These are phyloP conservation scores for Apomyelois bistriatella DNA, from an alignment of 2,888 invertebrate genomes.

Conservation along the genomic window DNA sequence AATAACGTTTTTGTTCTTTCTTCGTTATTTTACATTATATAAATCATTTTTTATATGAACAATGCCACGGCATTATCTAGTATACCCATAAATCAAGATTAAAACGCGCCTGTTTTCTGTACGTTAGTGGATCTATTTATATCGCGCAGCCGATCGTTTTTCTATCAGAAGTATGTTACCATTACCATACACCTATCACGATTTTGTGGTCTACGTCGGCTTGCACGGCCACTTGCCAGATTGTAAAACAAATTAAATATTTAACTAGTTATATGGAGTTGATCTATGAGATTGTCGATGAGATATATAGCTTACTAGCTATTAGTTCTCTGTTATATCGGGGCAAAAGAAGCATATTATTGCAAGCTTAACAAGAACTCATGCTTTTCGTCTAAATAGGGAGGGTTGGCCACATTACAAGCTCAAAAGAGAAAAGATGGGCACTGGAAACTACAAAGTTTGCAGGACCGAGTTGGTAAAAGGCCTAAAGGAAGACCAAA, in stretches of 20 bases:
- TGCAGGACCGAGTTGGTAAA: too few relatives aligned
- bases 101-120: slow-evolving; percentile 74
- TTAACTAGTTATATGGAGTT: slow-evolving; percentile 18
- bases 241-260: slow-evolving; percentile 26
- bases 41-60: not conserved
- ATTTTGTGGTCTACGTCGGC: slow-evolving; percentile 5
- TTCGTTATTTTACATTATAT: too few relatives aligned
- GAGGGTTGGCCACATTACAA: too few relatives aligned
- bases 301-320: not conserved
- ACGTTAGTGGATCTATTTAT: slow-evolving; percentile 69
- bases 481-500: too few relatives aligned
- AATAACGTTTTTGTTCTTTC: too few relatives aligned
- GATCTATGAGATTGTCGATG: not conserved
- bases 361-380: too few relatives aligned
- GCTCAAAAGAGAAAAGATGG: too few relatives aligned
- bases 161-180: slow-evolving; percentile 55
- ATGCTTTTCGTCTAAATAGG: too few relatives aligned
- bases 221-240: slow-evolving; percentile 18
- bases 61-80: slow-evolving; percentile 32
- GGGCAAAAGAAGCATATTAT: too few relatives aligned
- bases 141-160: slow-evolving; percentile 48
- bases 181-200: slow-evolving; percentile 26
- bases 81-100: slow-evolving; percentile 74
- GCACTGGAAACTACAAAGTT: too few relatives aligned
- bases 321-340: too few relatives aligned